A percentile compares a stretch with the other conserved stretches of the same genome.
These are phyloP conservation scores for Pachyuromys duprasi DNA, from an alignment of 2,797 vertebrate genomes.

Conservation along the genomic window DNA sequence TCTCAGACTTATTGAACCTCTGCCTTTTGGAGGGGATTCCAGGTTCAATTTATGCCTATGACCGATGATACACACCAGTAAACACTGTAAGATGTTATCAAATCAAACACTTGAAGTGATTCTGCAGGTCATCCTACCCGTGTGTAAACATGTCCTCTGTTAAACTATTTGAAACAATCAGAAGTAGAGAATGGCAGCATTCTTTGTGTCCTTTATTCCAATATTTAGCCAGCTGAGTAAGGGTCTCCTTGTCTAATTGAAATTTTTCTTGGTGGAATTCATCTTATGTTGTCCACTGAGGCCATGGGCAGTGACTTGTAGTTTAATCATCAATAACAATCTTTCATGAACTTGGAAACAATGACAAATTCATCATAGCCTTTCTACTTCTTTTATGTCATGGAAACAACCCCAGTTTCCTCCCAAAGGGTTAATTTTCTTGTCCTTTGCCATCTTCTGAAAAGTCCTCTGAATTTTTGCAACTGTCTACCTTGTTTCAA, in stretches of 20 bases:
- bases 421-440: background rate
- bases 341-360: conserved; percentile 45
- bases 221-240: conserved; percentile 48
- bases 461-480: background rate
- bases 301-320: conserved; percentile 13
- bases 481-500: conserved; percentile 26
- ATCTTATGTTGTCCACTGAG: background rate
- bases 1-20: conserved; percentile 49
- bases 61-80: conserved; percentile 27
- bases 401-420: background rate
- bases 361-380: background rate
- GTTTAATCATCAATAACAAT: background rate
- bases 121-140: background rate
- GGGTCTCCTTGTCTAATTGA: conserved; percentile 56
- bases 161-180: background rate
- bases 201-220: background rate
- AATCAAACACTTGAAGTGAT: background rate
- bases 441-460: conserved; percentile 24
- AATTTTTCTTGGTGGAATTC: conserved; percentile 44
- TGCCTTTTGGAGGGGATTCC: conserved; percentile 12
- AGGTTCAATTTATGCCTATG: conserved; percentile 38
- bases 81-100: conserved; percentile 23
- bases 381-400: background rate
- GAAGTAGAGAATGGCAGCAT: background rate
- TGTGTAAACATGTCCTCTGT: background rate